phyloP scores from a whole-genome alignment of 2,888 invertebrate genomes.

The Harpalus rubripes region DNA sequence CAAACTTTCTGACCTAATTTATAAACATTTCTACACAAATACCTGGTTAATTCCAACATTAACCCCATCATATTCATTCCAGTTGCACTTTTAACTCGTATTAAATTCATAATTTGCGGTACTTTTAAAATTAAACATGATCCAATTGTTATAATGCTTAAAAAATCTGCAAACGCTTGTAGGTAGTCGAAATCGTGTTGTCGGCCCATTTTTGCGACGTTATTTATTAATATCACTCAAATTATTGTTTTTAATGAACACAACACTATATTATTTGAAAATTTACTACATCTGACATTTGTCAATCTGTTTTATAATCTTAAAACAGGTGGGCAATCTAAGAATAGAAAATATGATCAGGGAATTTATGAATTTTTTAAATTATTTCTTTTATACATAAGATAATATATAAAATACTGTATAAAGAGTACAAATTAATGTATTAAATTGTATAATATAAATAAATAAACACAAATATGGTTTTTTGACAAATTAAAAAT shows the following conservation, averaged over 20 bases:
- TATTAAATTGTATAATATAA: neutral
- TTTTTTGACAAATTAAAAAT: neutral
- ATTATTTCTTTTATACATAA: neutral
- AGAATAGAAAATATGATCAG: slow-evolving; percentile 1
- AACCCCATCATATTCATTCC: slow-evolving; percentile 85
- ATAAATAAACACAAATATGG: neutral
- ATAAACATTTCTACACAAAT: slow-evolving; percentile 66
- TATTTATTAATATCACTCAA: neutral
- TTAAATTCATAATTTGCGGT: slow-evolving; percentile 88
- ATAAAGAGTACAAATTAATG: neutral
- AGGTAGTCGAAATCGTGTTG: slow-evolving; percentile 68
- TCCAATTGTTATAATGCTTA: slow-evolving; percentile 88
- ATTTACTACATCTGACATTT: neutral
- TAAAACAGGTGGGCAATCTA: neutral
- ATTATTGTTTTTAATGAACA: slow-evolving; percentile 3
- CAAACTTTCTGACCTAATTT: neutral
- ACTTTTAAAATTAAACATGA: slow-evolving; percentile 89
- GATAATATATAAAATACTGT: neutral
- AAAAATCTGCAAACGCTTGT: slow-evolving; percentile 78
- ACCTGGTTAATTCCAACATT: slow-evolving; percentile 86
- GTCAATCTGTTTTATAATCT: neutral
- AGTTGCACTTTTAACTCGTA: slow-evolving; percentile 82
- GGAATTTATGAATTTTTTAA: neutral
- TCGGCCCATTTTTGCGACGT: slow-evolving; percentile 51
- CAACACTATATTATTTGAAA: neutral